phyloP scores from a whole-genome alignment of 2,113 vertebrate genomes.

The Hiodon tergisus region DNA sequence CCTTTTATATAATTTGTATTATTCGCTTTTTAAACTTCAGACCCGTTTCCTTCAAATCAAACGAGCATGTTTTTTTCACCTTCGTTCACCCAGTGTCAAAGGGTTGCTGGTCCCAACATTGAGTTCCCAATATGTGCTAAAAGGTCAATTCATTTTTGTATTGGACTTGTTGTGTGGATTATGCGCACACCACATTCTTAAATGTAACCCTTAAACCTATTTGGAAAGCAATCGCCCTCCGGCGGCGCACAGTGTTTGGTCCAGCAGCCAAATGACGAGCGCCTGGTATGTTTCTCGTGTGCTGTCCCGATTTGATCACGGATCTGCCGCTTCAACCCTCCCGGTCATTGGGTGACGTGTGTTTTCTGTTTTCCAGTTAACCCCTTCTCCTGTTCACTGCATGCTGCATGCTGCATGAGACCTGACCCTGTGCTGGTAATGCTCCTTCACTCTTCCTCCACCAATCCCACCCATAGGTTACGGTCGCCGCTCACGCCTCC shows the following conservation, averaged over 20 bases:
- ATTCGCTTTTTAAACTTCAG: neutral
- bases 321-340: neutral
- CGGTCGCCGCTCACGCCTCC: neutral
- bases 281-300: neutral
- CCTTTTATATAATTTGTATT: neutral
- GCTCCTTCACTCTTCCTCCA: neutral
- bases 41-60: conserved; percentile 34
- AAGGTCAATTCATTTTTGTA: neutral
- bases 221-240: neutral
- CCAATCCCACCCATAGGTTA: neutral
- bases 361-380: conserved; percentile 13
- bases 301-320: neutral
- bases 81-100: neutral
- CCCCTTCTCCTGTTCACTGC: neutral
- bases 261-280: neutral
- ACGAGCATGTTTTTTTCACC: neutral
- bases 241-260: neutral
- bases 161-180: too few relatives aligned
- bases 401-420: conserved; percentile 11
- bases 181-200: too few relatives aligned
- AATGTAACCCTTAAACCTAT: neutral
- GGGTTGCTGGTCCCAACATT: conserved; percentile 1
- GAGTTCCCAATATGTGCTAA: neutral
- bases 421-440: neutral
- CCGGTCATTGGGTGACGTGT: neutral